Evolutionary conservation across 2,113 vertebrate species (phyloP).

Genomic region (Hippocampus abdominalis): DNA sequence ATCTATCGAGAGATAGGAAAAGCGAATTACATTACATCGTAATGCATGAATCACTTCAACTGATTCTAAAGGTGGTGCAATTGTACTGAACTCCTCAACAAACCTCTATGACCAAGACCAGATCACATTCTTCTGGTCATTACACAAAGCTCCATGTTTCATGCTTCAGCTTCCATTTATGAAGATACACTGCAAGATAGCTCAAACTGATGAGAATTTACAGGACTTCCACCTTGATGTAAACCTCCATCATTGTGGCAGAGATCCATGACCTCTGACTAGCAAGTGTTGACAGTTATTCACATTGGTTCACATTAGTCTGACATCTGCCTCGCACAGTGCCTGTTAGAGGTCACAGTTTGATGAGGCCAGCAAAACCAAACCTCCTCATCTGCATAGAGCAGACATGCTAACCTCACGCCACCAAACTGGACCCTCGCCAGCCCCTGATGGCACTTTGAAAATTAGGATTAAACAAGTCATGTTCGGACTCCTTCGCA

Average conservation of each 20-base stretch:
- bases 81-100: not conserved
- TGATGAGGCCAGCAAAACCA: slow-evolving; percentile 6
- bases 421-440: not conserved
- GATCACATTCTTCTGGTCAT: not conserved
- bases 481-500: not conserved
- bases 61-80: not conserved
- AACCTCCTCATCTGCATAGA: slow-evolving; percentile 2
- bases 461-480: slow-evolving; percentile 1
- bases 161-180: not conserved
- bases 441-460: not conserved
- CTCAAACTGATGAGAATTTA: not conserved
- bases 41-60: not conserved
- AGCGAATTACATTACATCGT: not conserved
- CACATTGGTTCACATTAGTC: not conserved
- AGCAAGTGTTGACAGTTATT: not conserved
- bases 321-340: not conserved
- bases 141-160: not conserved
- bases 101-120: not conserved
- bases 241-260: not conserved
- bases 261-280: slow-evolving; percentile 1
- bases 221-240: not conserved
- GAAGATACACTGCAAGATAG: not conserved
- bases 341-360: slow-evolving; percentile 1
- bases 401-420: not conserved
- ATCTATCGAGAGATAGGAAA: not conserved